phyloP scores from a whole-genome alignment of 2,888 invertebrate species.

The Mactromeris polynyma region DNA sequence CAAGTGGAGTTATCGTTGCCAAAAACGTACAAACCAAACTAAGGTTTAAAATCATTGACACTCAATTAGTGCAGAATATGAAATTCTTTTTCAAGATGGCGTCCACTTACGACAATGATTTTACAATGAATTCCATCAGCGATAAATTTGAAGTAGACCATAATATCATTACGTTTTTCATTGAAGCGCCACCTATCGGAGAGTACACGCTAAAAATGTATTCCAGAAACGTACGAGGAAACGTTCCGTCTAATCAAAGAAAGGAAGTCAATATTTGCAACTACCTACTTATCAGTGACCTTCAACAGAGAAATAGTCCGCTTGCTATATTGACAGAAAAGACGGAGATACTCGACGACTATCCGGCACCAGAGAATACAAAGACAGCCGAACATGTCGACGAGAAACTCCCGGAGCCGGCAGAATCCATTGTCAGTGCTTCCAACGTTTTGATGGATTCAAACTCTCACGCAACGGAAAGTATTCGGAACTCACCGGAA shows the following conservation, averaged over 20 bases:
- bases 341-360: conserved; percentile 62
- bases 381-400: conserved; percentile 1
- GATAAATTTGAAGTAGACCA: conserved; percentile 67
- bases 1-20: conserved; percentile 67
- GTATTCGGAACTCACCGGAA: conserved; percentile 52
- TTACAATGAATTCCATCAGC: conserved; percentile 66
- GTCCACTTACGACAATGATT: conserved; percentile 68
- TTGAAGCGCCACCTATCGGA: conserved; percentile 68
- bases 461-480: conserved; percentile 52
- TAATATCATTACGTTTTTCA: conserved; percentile 69
- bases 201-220: conserved; percentile 71
- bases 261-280: conserved; percentile 81
- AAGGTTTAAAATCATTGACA: conserved; percentile 68
- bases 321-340: conserved; percentile 65
- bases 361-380: conserved; percentile 25
- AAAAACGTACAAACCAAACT: conserved; percentile 68
- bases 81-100: conserved; percentile 70
- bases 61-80: conserved; percentile 62
- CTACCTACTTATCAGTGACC: conserved; percentile 74
- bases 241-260: conserved; percentile 52
- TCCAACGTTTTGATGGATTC: conserved; percentile 67
- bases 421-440: conserved; percentile 59
- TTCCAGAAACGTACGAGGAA: conserved; percentile 65
- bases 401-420: conserved; percentile 31
- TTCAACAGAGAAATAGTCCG: conserved; percentile 50